Evolutionary conservation across 2,888 invertebrate species (phyloP), one percentile per base, ranked within the genome.

Genomic region (Gymnoscelis rufifasciata): DNA sequence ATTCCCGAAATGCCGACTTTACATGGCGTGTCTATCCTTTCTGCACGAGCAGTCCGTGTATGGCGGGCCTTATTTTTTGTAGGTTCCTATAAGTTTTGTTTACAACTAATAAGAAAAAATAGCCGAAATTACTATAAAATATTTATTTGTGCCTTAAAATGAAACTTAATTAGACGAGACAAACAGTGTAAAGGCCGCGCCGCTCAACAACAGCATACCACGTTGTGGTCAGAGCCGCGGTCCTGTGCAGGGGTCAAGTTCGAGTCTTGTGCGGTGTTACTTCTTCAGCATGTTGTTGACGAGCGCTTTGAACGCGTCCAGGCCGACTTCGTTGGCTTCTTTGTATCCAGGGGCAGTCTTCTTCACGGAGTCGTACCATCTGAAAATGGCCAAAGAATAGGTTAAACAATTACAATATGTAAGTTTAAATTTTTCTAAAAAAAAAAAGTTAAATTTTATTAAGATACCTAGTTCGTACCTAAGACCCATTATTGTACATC

Each of bases 321-420:
- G 68, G 5, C 90, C 91, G 41, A 87, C 83, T 74, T 89, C 86
- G 67, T 91, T 91, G 50, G 90, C 86, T 44, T 90, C 90, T 64
- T 84, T 79, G 73, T 90, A 88, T 13, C 87, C 86, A 0, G 87
- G 84, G 0, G 86, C 87, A 2, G 83, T 70, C 50, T 62, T 65
- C 66, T 82, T 84, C 4, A 86, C 72, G 27, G 74, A 74, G 54
- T 86, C 86, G 68, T 84, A 87, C 86, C 86, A 86, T 66, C 87
- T 86, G 71, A 1, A 10, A 41, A 14, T 13, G n/a, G n/a, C n/a
- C 7, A 37, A 31, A 40, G 13, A 29, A 27, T 30, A n/a, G n/a
- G n/a, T n/a, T n/a, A n/a, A n/a, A n/a, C n/a, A n/a, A n/a, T n/a
- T n/a, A n/a, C n/a, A n/a, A n/a, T n/a, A n/a, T n/a, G n/a, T n/a